A percentile compares a stretch with the other conserved stretches of the same genome.
These are phyloP conservation scores for Apis florea DNA, from an alignment of 1,140 invertebrate species.

Conservation along the genomic window DNA sequence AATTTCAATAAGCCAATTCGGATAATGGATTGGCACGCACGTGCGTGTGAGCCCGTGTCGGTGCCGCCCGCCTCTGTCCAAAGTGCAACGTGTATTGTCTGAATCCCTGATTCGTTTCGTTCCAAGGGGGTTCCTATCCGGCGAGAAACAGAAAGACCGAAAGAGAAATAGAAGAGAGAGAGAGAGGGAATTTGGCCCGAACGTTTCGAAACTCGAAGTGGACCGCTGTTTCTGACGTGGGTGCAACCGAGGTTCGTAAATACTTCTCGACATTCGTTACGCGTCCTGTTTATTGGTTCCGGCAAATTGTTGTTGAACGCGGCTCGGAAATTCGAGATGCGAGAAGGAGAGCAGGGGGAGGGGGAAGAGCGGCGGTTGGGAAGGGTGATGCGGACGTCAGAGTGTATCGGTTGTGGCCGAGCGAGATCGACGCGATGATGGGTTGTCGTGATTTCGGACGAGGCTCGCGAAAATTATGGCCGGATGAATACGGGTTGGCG, in stretches of 20 bases:
- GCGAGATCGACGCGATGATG: constrained; percentile 55
- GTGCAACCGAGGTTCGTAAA: constrained; percentile 55
- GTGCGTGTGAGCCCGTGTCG: constrained; percentile 57
- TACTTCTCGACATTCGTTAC: constrained; percentile 48
- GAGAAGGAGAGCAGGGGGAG: not conserved
- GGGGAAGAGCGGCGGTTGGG: not conserved
- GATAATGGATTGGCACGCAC: constrained; percentile 78
- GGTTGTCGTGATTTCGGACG: constrained; percentile 59
- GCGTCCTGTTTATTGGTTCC: constrained; percentile 55
- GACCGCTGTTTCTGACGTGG: constrained; percentile 59
- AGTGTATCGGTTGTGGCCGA: not conserved
- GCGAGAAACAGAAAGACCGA: no score
- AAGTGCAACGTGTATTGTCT: constrained; percentile 63
- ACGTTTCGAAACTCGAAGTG: constrained; percentile 45
- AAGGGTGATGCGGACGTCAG: not conserved
- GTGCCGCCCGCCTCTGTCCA: constrained; percentile 40
- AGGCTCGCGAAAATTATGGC: constrained; percentile 59
- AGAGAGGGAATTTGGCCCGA: no score
- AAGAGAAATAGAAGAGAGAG: not conserved
- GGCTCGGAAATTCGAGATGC: constrained; percentile 29
- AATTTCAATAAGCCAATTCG: constrained; percentile 81
- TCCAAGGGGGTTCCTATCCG: not conserved
- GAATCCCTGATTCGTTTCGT: constrained; percentile 61
- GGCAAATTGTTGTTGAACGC: constrained; percentile 32
- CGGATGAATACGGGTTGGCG: constrained; percentile 60